Evolutionary conservation across 2,888 invertebrate genomes (phyloP).

Genomic region (Parelbella ahira): DNA sequence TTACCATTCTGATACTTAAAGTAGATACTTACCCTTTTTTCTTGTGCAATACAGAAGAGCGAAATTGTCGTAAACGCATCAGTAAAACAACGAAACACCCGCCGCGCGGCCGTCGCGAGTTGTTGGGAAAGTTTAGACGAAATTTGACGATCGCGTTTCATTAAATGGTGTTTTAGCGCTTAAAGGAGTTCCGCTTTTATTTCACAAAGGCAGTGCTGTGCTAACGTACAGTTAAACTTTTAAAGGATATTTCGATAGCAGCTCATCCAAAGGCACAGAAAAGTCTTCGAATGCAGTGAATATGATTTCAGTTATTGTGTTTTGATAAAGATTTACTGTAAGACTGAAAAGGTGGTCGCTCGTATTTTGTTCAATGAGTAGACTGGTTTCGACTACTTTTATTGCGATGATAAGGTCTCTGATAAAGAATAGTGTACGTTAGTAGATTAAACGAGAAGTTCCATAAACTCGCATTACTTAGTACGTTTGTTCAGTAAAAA

Average conservation of each 20-base stretch:
- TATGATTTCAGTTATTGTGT: slow-evolving; percentile 35
- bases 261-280: slow-evolving; percentile 58
- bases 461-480: too few relatives aligned
- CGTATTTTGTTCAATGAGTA: too few relatives aligned
- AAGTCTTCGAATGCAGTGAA: slow-evolving; percentile 26
- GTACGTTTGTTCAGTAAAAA: too few relatives aligned
- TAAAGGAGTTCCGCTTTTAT: slow-evolving; percentile 63
- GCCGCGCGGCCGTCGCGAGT: too few relatives aligned
- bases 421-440: too few relatives aligned
- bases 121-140: slow-evolving; percentile 73
- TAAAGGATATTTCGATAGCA: slow-evolving; percentile 68
- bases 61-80: slow-evolving; percentile 27
- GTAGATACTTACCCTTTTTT: too few relatives aligned
- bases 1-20: too few relatives aligned
- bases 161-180: slow-evolving; percentile 68
- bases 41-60: slow-evolving; percentile 2
- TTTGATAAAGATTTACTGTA: slow-evolving; percentile 9
- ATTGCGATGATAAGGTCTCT: too few relatives aligned
- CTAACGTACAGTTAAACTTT: slow-evolving; percentile 65
- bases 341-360: background rate
- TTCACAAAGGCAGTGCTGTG: slow-evolving; percentile 65
- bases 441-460: too few relatives aligned
- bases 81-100: slow-evolving; percentile 52
- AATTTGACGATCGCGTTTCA: slow-evolving; percentile 72
- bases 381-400: too few relatives aligned